Conservation (phyloP, 2,113 vertebrate species). For the Vidua chalybeata region DNA sequence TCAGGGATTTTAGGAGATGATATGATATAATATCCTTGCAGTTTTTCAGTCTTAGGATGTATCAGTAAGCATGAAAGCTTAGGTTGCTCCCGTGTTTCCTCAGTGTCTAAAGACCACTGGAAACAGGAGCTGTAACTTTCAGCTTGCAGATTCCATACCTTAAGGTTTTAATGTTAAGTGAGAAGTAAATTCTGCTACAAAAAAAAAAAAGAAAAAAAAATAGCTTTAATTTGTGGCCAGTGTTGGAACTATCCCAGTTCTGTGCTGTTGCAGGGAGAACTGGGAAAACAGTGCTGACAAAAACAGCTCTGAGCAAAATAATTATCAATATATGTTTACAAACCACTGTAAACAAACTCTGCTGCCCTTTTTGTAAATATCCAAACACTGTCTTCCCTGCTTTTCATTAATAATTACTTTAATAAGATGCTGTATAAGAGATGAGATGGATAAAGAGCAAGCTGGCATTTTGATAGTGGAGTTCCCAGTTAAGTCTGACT, state of each 20-base stretch:
- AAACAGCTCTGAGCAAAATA: slow-evolving; percentile 32
- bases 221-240: neutral
- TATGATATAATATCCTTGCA: neutral
- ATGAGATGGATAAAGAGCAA: neutral
- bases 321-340: slow-evolving; percentile 14
- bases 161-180: neutral
- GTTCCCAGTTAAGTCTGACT: neutral
- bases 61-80: neutral
- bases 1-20: neutral
- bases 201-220: neutral
- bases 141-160: neutral
- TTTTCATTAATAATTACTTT: slow-evolving; percentile 21
- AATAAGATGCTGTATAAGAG: neutral
- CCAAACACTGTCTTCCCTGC: neutral
- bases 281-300: slow-evolving; percentile 23
- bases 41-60: neutral
- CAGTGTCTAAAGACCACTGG: neutral
- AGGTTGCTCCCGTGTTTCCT: neutral
- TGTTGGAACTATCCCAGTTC: neutral
- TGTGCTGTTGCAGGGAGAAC: neutral
- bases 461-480: neutral
- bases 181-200: neutral
- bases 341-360: slow-evolving; percentile 32
- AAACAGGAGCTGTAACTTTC: neutral
- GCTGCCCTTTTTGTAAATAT: slow-evolving; percentile 24